Evolutionary conservation across 2,797 vertebrate genomes (phyloP).

Genomic region (Cacajao melanocephalus): DNA sequence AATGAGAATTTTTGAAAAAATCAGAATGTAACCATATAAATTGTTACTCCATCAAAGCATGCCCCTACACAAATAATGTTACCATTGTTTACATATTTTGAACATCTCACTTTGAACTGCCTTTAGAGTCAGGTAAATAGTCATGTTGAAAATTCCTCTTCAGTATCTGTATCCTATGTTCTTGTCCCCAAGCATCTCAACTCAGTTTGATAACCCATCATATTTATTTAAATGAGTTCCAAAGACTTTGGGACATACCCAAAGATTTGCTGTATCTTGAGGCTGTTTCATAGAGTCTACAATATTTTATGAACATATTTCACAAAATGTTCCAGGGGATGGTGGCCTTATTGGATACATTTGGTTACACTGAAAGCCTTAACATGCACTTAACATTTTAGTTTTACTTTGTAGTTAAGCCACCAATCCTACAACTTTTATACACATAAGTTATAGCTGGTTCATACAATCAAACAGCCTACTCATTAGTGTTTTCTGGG

Average conservation of each 20-base stretch:
- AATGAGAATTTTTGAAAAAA: conserved; percentile 3
- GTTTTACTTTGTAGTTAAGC: neutral
- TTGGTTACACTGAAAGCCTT: neutral
- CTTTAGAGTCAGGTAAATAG: neutral
- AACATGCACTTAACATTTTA: neutral
- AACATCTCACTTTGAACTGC: neutral
- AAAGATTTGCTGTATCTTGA: neutral
- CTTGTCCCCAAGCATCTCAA: neutral
- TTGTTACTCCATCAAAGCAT: neutral
- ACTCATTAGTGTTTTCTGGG: neutral
- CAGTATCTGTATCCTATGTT: neutral
- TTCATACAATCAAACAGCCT: neutral
- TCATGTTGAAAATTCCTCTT: neutral
- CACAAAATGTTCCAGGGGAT: neutral
- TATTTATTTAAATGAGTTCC: neutral
- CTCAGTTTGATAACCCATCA: neutral
- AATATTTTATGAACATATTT: neutral
- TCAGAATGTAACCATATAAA: neutral
- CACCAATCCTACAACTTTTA: neutral
- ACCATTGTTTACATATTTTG: neutral
- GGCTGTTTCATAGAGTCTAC: neutral
- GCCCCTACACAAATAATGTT: neutral
- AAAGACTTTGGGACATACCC: neutral
- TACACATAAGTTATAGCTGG: neutral
- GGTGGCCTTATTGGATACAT: neutral